Conservation (phyloP, 2,113 vertebrate genomes). For the Plecturocebus donacophilus region DNA sequence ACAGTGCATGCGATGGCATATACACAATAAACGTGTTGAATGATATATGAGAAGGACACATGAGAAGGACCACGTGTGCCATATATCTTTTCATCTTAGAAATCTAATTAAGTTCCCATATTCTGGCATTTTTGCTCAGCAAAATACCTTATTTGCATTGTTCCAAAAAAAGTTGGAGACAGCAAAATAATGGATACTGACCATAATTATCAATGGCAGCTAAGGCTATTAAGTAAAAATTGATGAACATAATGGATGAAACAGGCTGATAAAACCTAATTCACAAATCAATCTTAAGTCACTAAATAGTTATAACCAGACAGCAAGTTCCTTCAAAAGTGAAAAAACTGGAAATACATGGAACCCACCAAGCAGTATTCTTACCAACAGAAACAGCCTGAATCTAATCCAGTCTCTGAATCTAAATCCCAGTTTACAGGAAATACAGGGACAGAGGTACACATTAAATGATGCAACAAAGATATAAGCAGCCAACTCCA, state of each 20-base stretch:
- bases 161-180: background rate
- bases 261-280: background rate
- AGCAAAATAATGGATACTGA: background rate
- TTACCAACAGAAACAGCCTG: background rate
- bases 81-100: background rate
- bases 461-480: constrained; percentile 3
- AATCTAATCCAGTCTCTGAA: background rate
- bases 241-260: background rate
- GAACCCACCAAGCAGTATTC: background rate
- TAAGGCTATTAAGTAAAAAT: constrained; percentile 25
- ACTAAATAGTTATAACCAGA: background rate
- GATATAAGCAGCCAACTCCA: background rate
- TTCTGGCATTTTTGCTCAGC: constrained; percentile 25
- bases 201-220: background rate
- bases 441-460: background rate
- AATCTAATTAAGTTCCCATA: background rate
- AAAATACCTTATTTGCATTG: constrained; percentile 9
- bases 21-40: background rate
- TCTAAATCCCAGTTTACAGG: background rate
- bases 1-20: background rate
- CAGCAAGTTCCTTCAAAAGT: background rate
- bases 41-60: background rate
- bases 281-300: background rate
- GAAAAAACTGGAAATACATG: background rate
- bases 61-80: background rate